Percentiles rank a stretch among this genome's conserved stretches.
Evolutionary conservation across 1,140 invertebrate species (phyloP).

Genomic region (Bombus balteatus): DNA sequence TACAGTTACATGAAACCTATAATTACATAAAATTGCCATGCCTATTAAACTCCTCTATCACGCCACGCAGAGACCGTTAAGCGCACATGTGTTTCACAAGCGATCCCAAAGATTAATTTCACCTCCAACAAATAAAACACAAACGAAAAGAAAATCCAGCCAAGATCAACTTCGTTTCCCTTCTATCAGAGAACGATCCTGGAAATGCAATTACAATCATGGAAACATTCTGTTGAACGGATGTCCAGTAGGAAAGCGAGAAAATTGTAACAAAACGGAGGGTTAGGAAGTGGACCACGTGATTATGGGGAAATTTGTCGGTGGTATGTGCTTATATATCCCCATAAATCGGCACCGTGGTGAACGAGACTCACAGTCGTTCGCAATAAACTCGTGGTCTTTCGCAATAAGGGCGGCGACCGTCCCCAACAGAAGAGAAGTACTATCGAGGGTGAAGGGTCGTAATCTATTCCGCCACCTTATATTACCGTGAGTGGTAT

Average conservation of each 20-base stretch:
- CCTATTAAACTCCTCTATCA: not conserved
- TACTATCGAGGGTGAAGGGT: constrained; percentile 60
- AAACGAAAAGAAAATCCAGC: not conserved
- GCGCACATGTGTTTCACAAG: not conserved
- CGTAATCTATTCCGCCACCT: constrained; percentile 68
- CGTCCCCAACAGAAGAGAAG: constrained; percentile 45
- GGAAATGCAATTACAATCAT: not conserved
- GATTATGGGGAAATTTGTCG: constrained; percentile 59
- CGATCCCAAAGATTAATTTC: not conserved
- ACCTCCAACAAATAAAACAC: too few relatives aligned
- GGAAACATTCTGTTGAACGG: not conserved
- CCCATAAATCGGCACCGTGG: constrained; percentile 56
- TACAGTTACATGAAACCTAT: not conserved
- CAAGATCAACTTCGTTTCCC: not conserved
- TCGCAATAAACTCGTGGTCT: constrained; percentile 72
- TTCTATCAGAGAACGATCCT: not conserved
- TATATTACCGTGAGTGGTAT: constrained; percentile 57
- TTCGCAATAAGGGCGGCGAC: constrained; percentile 57
- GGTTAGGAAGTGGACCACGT: not conserved
- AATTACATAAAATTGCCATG: not conserved
- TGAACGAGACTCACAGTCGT: constrained; percentile 44
- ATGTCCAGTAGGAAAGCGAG: not conserved
- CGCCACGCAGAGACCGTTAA: not conserved
- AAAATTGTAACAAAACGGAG: constrained; percentile 20
- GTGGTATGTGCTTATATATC: constrained; percentile 46